These are phyloP conservation scores for Galago senegalensis DNA, from an alignment of 2,797 vertebrate genomes.

Conservation along the genomic window DNA sequence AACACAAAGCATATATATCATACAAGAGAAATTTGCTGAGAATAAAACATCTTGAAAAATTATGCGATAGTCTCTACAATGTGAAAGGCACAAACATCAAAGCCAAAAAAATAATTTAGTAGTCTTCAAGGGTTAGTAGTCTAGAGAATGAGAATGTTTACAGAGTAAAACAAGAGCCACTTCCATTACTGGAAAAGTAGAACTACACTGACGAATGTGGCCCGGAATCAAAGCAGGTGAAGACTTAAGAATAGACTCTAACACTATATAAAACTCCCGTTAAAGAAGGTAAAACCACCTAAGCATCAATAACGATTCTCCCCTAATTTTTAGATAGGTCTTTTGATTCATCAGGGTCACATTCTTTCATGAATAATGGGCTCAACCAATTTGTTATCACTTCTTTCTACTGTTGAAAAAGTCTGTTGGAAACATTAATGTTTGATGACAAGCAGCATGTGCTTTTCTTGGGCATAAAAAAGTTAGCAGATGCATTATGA, in stretches of 20 bases:
- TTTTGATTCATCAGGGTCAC: background rate
- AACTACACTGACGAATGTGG: background rate
- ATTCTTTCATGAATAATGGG: background rate
- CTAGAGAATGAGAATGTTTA: conserved; percentile 12
- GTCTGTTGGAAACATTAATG: background rate
- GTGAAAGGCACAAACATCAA: conserved; percentile 30
- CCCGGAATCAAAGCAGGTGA: background rate
- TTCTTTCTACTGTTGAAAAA: background rate
- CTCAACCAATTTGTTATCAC: background rate
- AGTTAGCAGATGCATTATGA: background rate
- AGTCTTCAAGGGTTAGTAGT: background rate
- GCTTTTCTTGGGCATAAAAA: conserved; percentile 28
- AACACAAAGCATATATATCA: conserved; percentile 72
- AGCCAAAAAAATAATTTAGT: conserved; percentile 40
- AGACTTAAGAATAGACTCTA: background rate
- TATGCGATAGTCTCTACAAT: conserved; percentile 52
- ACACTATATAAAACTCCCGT: background rate
- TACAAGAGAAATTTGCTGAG: conserved; percentile 61
- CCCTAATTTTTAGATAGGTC: background rate
- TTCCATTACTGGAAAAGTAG: background rate
- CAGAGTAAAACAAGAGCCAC: background rate
- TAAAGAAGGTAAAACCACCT: background rate
- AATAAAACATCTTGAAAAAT: conserved; percentile 37
- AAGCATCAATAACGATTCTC: background rate
- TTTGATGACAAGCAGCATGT: background rate